Percentiles rank a stretch among this genome's conserved stretches.
phyloP scores from a whole-genome alignment of 2,888 invertebrate species.

The Ectobius pallidus region DNA sequence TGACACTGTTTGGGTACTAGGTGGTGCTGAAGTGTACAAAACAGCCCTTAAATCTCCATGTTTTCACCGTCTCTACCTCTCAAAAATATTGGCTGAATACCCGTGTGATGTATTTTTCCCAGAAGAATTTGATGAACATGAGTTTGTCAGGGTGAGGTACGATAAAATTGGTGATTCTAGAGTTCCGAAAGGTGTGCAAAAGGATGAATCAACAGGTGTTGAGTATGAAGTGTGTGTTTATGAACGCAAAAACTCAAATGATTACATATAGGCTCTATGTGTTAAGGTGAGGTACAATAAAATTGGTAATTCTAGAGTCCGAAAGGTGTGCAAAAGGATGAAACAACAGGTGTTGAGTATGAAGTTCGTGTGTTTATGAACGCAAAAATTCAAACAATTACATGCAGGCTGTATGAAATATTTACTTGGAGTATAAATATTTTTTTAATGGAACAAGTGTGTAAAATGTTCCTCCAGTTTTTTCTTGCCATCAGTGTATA shows the following conservation, averaged over 20 bases:
- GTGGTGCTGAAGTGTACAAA: conserved; percentile 30
- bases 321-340: conserved; percentile 28
- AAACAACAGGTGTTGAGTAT: conserved; percentile 26
- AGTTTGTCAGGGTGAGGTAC: neutral
- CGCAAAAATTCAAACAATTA: neutral
- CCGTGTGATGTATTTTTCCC: conserved; percentile 34
- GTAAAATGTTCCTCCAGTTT: too few species aligned
- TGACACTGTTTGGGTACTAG: conserved; percentile 33
- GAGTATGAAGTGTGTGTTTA: conserved; percentile 45
- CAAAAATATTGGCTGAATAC: conserved; percentile 23
- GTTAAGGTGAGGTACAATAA: conserved; percentile 1
- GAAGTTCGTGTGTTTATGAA: conserved; percentile 45
- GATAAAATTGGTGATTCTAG: conserved; percentile 28
- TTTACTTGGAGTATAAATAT: neutral
- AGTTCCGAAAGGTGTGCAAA: conserved; percentile 29
- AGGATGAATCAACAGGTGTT: conserved; percentile 28
- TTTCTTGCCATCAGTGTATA: too few species aligned
- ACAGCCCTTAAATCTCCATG: conserved; percentile 21
- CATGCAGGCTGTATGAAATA: neutral
- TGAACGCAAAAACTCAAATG: conserved; percentile 21
- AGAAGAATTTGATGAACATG: conserved; percentile 23
- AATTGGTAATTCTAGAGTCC: conserved; percentile 30
- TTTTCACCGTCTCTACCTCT: conserved; percentile 34
- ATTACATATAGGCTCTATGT: conserved; percentile 3
- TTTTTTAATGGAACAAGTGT: neutral